These are phyloP conservation scores for Coptotermes formosanus DNA, from an alignment of 1,140 invertebrate species.

Conservation along the genomic window DNA sequence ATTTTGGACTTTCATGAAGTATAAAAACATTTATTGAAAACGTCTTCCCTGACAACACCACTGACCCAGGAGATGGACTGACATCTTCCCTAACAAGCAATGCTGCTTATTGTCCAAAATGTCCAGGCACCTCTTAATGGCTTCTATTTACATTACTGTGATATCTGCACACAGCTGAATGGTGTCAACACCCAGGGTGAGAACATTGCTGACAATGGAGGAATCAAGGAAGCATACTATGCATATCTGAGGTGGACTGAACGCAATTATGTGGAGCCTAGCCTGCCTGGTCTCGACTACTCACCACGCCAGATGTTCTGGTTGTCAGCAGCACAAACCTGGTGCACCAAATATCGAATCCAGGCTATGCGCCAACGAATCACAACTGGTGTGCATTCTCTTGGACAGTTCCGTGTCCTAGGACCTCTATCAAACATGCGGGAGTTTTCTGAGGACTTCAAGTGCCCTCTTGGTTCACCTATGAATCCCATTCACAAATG, in stretches of 20 bases:
- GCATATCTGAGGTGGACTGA: constrained; percentile 74
- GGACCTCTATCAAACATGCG: constrained; percentile 65
- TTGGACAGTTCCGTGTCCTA: constrained; percentile 57
- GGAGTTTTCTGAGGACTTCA: constrained; percentile 64
- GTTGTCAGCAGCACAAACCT: constrained; percentile 59
- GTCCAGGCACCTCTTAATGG: neutral
- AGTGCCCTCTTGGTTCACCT: constrained; percentile 54
- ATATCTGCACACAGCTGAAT: constrained; percentile 61
- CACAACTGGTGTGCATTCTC: constrained; percentile 59
- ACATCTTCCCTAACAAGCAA: neutral
- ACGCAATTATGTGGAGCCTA: constrained; percentile 62
- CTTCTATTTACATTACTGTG: neutral
- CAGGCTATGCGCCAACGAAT: constrained; percentile 70
- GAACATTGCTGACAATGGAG: constrained; percentile 90
- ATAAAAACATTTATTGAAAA: too few relatives aligned
- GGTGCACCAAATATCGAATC: constrained; percentile 66
- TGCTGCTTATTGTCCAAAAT: neutral
- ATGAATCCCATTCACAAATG: constrained; percentile 70
- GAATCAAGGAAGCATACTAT: constrained; percentile 81
- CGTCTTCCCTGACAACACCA: too few relatives aligned
- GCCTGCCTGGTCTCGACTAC: constrained; percentile 58
- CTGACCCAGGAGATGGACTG: too few relatives aligned
- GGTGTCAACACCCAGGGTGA: constrained; percentile 88
- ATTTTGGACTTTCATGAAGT: too few relatives aligned
- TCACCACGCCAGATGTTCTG: constrained; percentile 59